phyloP scores from a whole-genome alignment of 2,113 vertebrate species.

The Dryoscopus gambensis region DNA sequence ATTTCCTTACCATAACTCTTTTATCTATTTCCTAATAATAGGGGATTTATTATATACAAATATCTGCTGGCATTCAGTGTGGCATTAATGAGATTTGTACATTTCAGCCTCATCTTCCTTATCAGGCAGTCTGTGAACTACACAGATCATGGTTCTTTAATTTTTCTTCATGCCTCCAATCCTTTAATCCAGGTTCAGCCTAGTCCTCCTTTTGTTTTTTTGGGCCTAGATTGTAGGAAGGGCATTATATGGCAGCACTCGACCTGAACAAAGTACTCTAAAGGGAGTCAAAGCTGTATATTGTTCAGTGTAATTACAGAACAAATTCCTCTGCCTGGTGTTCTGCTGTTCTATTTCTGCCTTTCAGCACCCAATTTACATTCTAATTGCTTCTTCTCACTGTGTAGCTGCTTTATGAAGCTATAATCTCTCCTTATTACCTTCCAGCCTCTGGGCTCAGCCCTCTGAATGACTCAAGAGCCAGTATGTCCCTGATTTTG shows the following conservation, averaged over 20 bases:
- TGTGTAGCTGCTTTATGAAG: constrained; percentile 18
- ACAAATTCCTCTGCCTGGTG: constrained; percentile 36
- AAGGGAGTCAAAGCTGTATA: constrained; percentile 38
- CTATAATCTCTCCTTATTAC: constrained; percentile 27
- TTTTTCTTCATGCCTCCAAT: constrained; percentile 65
- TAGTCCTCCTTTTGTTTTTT: constrained; percentile 33
- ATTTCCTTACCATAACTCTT: not conserved
- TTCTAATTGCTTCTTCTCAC: constrained; percentile 58
- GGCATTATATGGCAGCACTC: constrained; percentile 52
- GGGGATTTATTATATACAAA: constrained; percentile 45
- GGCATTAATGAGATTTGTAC: constrained; percentile 65
- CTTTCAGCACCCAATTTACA: constrained; percentile 51
- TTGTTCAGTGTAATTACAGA: constrained; percentile 59
- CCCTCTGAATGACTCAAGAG: not conserved
- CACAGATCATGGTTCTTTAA: constrained; percentile 60
- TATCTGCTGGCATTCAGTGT: constrained; percentile 37
- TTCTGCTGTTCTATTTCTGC: constrained; percentile 17
- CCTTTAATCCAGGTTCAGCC: constrained; percentile 71
- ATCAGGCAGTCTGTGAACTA: constrained; percentile 42
- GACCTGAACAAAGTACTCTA: constrained; percentile 70
- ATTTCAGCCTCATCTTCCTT: constrained; percentile 60
- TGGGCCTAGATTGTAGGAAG: not conserved
- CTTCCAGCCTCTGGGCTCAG: not conserved
- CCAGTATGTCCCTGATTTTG: not conserved
- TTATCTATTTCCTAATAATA: not conserved